Percentiles rank a stretch among this genome's conserved stretches.
These are phyloP conservation scores for Dolichallabes microphthalmus DNA, from an alignment of 2,113 vertebrate genomes.

Conservation along the genomic window DNA sequence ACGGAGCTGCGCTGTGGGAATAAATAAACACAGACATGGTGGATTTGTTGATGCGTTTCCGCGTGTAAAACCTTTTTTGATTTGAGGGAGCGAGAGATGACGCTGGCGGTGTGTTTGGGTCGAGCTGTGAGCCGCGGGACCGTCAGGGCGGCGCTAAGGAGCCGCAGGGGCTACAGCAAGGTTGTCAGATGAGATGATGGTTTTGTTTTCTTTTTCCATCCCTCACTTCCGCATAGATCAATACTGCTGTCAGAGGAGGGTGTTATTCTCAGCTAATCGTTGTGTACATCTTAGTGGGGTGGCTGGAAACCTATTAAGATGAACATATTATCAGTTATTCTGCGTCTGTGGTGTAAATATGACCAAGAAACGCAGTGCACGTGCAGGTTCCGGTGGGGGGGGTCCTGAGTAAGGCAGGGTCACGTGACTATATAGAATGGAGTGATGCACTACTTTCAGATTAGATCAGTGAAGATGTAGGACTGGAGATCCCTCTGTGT, in stretches of 20 bases:
- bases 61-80: not conserved
- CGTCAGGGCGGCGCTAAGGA: conserved; percentile 34
- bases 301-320: not conserved
- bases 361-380: not conserved
- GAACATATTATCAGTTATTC: not conserved
- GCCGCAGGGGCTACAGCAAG: conserved; percentile 67
- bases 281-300: not conserved
- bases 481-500: not conserved
- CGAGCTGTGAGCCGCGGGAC: conserved; percentile 45
- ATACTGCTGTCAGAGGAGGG: too few species aligned
- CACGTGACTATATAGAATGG: too few species aligned
- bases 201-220: not conserved
- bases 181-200: conserved; percentile 18
- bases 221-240: not conserved
- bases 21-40: not conserved
- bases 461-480: not conserved
- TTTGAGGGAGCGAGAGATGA: conserved; percentile 48
- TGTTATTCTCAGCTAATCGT: not conserved
- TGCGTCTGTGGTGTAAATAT: not conserved
- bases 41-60: not conserved
- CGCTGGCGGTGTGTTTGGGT: conserved; percentile 50
- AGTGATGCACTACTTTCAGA: not conserved
- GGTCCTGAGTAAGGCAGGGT: too few species aligned
- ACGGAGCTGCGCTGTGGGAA: conserved; percentile 41
- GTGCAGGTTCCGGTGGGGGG: too few species aligned